Evolutionary conservation across 2,113 vertebrate species (phyloP).

Genomic region (Fregetta grallaria): DNA sequence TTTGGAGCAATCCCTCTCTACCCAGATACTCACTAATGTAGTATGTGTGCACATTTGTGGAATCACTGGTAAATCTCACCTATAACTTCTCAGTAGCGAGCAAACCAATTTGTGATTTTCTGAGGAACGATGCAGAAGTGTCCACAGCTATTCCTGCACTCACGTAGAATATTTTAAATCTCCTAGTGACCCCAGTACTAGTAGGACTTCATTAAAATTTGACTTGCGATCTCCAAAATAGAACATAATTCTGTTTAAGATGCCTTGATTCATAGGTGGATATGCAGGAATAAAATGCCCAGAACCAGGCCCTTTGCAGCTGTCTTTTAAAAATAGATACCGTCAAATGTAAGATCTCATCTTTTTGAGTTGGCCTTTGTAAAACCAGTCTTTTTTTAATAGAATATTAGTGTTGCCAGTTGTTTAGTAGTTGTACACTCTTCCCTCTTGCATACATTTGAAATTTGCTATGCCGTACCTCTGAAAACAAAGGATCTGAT

Average conservation of each 20-base stretch:
- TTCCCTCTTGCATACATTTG: neutral
- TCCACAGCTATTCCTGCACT: neutral
- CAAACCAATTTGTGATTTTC: neutral
- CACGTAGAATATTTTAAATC: neutral
- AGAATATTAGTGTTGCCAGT: neutral
- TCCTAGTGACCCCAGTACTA: neutral
- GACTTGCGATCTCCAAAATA: neutral
- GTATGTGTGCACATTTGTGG: neutral
- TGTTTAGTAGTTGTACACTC: neutral
- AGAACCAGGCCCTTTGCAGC: neutral
- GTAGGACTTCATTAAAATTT: neutral
- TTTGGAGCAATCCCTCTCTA: neutral
- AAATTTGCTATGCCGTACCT: neutral
- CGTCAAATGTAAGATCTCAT: neutral
- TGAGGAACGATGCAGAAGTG: neutral
- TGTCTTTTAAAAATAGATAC: neutral
- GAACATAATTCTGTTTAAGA: neutral
- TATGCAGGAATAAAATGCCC: neutral
- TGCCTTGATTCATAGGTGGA: neutral
- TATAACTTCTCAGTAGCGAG: neutral
- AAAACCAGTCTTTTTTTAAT: neutral
- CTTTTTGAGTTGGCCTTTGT: neutral
- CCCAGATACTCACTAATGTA: accelerated
- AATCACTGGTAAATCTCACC: neutral
- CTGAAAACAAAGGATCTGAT: conserved; percentile 44